A percentile compares a stretch with the other conserved stretches of the same genome.
Conservation (phyloP, 2,797 vertebrate genomes). For the Carapus acus region DNA sequence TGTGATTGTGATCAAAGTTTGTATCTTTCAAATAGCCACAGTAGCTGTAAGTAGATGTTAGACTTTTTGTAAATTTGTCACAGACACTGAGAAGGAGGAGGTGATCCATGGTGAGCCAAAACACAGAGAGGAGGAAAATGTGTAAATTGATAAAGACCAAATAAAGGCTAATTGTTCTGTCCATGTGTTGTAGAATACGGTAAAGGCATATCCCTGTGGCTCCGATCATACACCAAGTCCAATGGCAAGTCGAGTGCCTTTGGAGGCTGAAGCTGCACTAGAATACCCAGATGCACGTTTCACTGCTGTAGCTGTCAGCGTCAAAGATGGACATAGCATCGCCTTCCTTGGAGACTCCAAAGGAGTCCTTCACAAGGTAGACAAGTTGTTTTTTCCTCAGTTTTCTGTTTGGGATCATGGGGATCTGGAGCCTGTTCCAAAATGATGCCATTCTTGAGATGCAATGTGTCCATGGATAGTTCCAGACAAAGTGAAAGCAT, state of each 20-base stretch:
- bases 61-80: no score
- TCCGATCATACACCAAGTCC: constrained; percentile 97
- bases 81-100: no score
- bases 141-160: no score
- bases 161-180: no score
- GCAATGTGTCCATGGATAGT: constrained; percentile 15
- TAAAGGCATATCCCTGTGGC: constrained; percentile 91
- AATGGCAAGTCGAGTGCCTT: constrained; percentile 83
- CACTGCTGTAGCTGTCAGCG: constrained; percentile 84
- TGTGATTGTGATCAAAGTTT: no score
- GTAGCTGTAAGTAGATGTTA: no score
- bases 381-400: not conserved
- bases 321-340: constrained; percentile 83
- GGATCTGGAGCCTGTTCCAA: no score
- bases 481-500: constrained; percentile 26
- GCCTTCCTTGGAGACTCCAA: constrained; percentile 89
- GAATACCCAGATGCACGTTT: constrained; percentile 75
- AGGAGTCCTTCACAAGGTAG: constrained; percentile 89
- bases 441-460: no score
- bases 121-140: no score
- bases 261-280: constrained; percentile 74
- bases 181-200: constrained; percentile 77
- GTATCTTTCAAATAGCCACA: no score
- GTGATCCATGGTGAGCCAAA: no score
- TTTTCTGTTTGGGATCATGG: not conserved